phyloP scores from a whole-genome alignment of 2,797 vertebrate species.

The Epinephelus awoara region DNA sequence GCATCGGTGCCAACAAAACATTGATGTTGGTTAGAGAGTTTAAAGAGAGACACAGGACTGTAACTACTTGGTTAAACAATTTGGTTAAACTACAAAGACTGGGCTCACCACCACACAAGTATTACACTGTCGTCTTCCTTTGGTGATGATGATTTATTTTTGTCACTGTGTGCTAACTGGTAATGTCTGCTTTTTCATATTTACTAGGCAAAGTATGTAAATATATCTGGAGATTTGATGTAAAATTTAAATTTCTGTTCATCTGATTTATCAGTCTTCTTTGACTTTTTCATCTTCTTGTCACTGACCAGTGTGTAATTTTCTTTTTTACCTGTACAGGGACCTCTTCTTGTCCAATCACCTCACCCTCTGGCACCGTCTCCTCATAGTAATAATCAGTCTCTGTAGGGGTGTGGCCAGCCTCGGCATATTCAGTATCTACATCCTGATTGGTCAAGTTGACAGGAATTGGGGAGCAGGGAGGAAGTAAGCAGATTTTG shows the following conservation, averaged over 20 bases:
- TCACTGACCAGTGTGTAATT: conserved; percentile 51
- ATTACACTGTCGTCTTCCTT: background rate
- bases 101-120: conserved; percentile 81
- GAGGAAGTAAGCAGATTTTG: conserved; percentile 86
- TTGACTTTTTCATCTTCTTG: conserved; percentile 1
- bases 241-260: background rate
- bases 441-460: conserved; percentile 87
- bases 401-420: conserved; percentile 88
- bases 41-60: conserved; percentile 35
- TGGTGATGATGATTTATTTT: background rate
- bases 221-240: background rate
- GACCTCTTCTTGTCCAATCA: conserved; percentile 82
- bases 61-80: conserved; percentile 51
- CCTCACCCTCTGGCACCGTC: conserved; percentile 84
- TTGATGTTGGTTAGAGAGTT: conserved; percentile 65
- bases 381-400: conserved; percentile 89
- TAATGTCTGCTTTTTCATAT: background rate
- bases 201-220: background rate
- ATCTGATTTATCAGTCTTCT: background rate
- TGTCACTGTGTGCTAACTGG: background rate
- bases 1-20: conserved; percentile 59
- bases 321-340: conserved; percentile 82
- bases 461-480: conserved; percentile 80
- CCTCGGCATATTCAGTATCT: conserved; percentile 86
- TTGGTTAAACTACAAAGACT: conserved; percentile 70